Evolutionary conservation across 2,888 invertebrate genomes (phyloP), one percentile per base, ranked within the genome.

Genomic region (Ennomos erosarius): DNA sequence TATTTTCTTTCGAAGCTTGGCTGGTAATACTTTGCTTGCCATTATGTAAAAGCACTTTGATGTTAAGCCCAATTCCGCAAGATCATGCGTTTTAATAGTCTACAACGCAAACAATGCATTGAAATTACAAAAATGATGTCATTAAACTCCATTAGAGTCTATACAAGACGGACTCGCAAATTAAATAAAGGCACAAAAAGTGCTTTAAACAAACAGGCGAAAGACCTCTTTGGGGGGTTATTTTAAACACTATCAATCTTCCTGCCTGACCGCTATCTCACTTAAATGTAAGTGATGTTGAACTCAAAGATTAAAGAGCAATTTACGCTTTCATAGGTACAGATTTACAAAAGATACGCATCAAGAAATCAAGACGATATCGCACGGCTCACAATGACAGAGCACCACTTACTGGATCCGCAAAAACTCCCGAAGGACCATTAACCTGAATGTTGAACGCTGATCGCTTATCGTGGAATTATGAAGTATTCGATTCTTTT

Each of bases 321-420:
- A 56, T 56, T 42, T 11, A 56, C 45, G 56, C 55, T 50, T 39
- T 35, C 45, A 38, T 55, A 44, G n/a, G 6, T 26, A 6, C 26
- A 26, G 26, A 26, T 26, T 16, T 26, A 26, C 26, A 26, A 26
- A 26, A 26, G 26, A 50, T 39, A 35, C 34, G 34, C 36, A 54
- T 56, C 37, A 39, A 38, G 49, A 44, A 13, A 46, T 10, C 6
- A 33, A n/a, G 11, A 35, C 47, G 12, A 26, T 46, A 38, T 10
- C 5, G 51, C 40, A 56, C 50, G 16, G 34, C 1, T 12, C 12
- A 48, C 47, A 11, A 55, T 50, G 56, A 50, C 45, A 0, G 10
- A 39, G 45, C 45, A 50, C 16, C 26, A 43, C 36, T 36, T 26
- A 43, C 36, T 36, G 36, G 34, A 36, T 46, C 36, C 35, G 46